Evolutionary conservation across 2,797 vertebrate species (phyloP), one percentile per base, ranked within the genome.

Genomic region (Vespertilio murinus): DNA sequence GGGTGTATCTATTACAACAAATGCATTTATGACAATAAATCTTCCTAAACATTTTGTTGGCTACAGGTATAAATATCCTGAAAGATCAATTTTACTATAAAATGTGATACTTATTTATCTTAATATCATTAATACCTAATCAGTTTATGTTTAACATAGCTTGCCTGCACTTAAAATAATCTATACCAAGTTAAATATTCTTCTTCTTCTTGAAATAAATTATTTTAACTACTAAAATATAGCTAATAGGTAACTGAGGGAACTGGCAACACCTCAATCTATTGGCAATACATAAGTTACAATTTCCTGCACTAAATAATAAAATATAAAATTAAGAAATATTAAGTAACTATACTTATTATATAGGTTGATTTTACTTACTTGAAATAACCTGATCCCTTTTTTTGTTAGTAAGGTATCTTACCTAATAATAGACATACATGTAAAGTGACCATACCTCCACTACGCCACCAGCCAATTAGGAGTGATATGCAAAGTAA

Each of bases 1-100:
- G 3, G 40, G 13, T 61, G 1, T 49, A 8, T 59, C 69, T 65
- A 13, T 2, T 33, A 6, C 42, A 91, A 11, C 42, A 88, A 49
- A 74, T 49, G 9, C 3, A 56, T 67, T 40, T 33, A 85, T 59
- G 35, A 81, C 23, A 45, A 45, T 81, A 88, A 81, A 84, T 74
- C 20, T 67, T 67, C 52, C 35, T 33, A 3, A 78, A 88, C 10
- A 52, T 64, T 86, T 54, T 49, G 45, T 65, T 30, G 38, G 75
- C 40, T 30, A 90, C 38, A 71, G 17, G 17, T 82, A 54, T 79
- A 87, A 86, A 92, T 91, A 95, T 67, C 80, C 45, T 38, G 14
- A 47, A 89, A 83, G 16, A 83, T 87, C 89, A 94, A 65, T 20
- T 86, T 86, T 61, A 86, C 33, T 89, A 23, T 5, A 78, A 74